Evolutionary conservation across 1,140 invertebrate genomes (phyloP), one percentile per base, ranked within the genome.

Genomic region (Diprion similis): DNA sequence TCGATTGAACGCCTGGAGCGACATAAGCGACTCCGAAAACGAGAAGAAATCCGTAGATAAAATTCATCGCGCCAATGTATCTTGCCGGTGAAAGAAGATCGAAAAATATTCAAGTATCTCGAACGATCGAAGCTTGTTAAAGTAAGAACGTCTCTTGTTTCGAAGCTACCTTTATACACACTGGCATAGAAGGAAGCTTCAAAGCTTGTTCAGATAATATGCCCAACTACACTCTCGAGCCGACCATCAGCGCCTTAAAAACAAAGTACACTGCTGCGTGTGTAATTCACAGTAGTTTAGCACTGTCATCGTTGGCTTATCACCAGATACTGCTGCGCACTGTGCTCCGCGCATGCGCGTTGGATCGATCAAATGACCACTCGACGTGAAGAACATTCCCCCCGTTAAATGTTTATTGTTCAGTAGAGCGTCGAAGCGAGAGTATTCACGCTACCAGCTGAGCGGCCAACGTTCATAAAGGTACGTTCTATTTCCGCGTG

Each of bases 151-250:
- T 73, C 66, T 74, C 51, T 59, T 59, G n/a, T 77, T 73, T 70
- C 72, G 77, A 79, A 80, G 82, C 87, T 89, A 91, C 93, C 93
- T 95, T 95, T 95, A 94, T 93, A 94, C 94, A 89, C 94, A 94
- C 94, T 95, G 94, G 93, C 90, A 92, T 91, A 95, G 94, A 95
- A 95, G 94, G 93, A 85, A 75, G 78, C 51, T 79, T 77, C 77
- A 70, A 73, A 46, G 66, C 68, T 19, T 19, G 68, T 59, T 48
- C 68, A 18, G 24, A 46, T 46, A 81, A 78, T 73, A 79, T 78
- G 76, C 66, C 75, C 76, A 81, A 82, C 81, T 82, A 81, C 79
- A 74, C 70, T 17, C 51, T 65, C 71, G n/a, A 15, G 17, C 19
- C 17, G 15, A 11, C 76, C 75, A 76, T 78, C 72, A 72, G 77